phyloP scores from a whole-genome alignment of 2,888 invertebrate genomes.

The Physocephala rufipes region DNA sequence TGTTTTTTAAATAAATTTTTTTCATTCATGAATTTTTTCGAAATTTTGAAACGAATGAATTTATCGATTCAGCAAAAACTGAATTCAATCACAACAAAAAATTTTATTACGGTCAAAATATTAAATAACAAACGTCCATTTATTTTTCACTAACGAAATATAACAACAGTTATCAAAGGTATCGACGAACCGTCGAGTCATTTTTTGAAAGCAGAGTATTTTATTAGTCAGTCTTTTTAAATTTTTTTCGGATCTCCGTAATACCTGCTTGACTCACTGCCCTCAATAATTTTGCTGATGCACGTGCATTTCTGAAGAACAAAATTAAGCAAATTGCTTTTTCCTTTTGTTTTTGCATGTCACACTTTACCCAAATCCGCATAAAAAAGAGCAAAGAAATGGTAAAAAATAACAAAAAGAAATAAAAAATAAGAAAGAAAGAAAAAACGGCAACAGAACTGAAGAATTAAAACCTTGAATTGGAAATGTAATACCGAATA shows the following conservation, averaged over 20 bases:
- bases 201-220: not conserved
- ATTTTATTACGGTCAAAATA: too few species aligned
- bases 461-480: not conserved
- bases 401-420: not conserved
- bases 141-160: not conserved
- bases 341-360: slow-evolving; percentile 4
- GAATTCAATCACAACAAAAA: not conserved
- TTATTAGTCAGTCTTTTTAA: not conserved
- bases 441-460: not conserved
- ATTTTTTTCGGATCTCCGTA: not conserved
- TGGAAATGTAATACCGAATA: slow-evolving; percentile 4
- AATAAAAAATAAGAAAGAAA: too few species aligned
- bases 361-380: slow-evolving; percentile 7
- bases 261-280: slow-evolving; percentile 28
- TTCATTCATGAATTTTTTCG: not conserved
- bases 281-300: slow-evolving; percentile 19
- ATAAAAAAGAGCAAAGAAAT: not conserved
- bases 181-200: not conserved
- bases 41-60: not conserved
- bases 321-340: not conserved
- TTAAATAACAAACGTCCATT: not conserved
- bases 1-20: too few species aligned
- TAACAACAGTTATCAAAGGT: not conserved
- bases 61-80: not conserved
- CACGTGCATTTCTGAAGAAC: slow-evolving; percentile 12